phyloP scores from a whole-genome alignment of 2,888 invertebrate species.

The Mycalesis mineus region DNA sequence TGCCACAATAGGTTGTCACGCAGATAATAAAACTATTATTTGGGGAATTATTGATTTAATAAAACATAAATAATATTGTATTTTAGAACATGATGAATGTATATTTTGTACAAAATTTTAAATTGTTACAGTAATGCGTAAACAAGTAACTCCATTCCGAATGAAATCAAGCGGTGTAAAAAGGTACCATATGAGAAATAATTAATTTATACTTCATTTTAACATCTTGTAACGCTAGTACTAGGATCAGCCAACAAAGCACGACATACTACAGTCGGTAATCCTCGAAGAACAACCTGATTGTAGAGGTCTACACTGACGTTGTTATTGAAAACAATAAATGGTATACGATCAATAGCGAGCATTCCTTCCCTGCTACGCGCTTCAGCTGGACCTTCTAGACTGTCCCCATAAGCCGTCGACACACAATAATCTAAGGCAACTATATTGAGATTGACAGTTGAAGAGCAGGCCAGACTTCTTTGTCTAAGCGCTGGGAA shows the following conservation, averaged over 20 bases:
- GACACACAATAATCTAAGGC: conserved; percentile 53
- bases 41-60: too few relatives aligned
- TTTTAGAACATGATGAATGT: too few relatives aligned
- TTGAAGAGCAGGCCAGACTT: conserved; percentile 50
- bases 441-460: conserved; percentile 45
- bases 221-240: background rate
- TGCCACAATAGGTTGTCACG: too few relatives aligned
- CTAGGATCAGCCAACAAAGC: background rate
- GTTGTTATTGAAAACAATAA: background rate
- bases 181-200: too few relatives aligned
- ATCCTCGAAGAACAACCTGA: background rate
- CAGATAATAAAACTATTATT: too few relatives aligned
- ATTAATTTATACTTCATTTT: background rate
- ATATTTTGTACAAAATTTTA: too few relatives aligned
- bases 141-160: too few relatives aligned
- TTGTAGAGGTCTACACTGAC: background rate
- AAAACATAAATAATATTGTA: too few relatives aligned
- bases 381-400: background rate
- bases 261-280: background rate
- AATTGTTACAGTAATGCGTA: too few relatives aligned
- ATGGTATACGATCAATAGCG: background rate
- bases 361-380: background rate
- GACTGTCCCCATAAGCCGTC: conserved; percentile 37
- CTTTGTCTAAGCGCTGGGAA: conserved; percentile 41
- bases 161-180: too few relatives aligned